Base-by-base conservation (phyloP, 2,888 invertebrate genomes). In the Helleia helle region DNA sequence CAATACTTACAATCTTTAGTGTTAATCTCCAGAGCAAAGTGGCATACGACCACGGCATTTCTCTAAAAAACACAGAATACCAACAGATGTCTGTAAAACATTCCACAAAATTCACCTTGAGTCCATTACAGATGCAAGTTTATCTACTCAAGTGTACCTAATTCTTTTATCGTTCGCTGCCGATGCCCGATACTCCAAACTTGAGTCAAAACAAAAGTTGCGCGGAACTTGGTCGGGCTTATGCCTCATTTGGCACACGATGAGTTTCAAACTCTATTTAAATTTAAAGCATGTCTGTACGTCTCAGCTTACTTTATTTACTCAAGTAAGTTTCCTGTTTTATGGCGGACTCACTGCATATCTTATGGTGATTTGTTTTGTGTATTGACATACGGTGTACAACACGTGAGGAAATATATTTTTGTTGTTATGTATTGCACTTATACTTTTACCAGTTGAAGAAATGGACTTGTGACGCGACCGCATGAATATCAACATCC, bases 221-320 rank as follows among this genome's bases (percentile, higher is more conserved):
- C 39, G 44, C 45, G 40, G 47, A 63, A 62, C 54, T 67, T 59
- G 52, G 39, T 48, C 46, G 44, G 48, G 47, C 52, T 52, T 53
- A 56, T 51, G 62, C 55, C 62, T 62, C 64, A 63, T 65, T 63
- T 62, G 58, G 55, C 57, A 47, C 52, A 49, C 51, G 59, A 60
- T 58, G 55, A 58, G 54, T 59, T 62, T 44, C 48, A 42, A 52
- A 58, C 54, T 58, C 55, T 53, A 59, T 64, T 62, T 59, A 58
- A 63, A 63, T 60, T 57, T 57, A 55, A 52, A 49, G 48, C 49
- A 50, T 49, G 50, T 51, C 46, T 49, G 44, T 42, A 46, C 45
- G 26, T 44, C 46, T 38, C 31, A 37, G 30, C 38, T 42, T 25
- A 38, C 31, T 38, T 46, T 45, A 43, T 45, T 45, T 43, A 38